Evolutionary conservation across 1,140 invertebrate species (phyloP).

Genomic region (Paracyclopina nana): DNA sequence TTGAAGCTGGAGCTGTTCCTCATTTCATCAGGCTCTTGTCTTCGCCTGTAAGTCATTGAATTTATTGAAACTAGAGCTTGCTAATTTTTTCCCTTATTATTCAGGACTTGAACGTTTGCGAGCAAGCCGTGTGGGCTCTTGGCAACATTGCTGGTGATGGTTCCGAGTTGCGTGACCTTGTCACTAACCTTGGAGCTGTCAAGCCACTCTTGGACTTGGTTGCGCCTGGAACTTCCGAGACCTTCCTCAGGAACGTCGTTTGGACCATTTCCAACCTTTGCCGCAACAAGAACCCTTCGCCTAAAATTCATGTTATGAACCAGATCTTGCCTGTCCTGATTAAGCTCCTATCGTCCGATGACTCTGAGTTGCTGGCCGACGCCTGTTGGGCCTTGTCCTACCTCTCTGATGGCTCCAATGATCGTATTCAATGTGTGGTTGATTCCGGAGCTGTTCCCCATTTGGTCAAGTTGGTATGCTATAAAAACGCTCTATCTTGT

Average conservation of each 20-base stretch:
- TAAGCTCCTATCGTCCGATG: constrained; percentile 46
- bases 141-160: constrained; percentile 71
- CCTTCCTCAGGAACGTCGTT: constrained; percentile 39
- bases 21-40: constrained; percentile 13
- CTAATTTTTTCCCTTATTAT: constrained; percentile 1
- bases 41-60: no score
- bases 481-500: no score
- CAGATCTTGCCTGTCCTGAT: constrained; percentile 59
- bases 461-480: constrained; percentile 50
- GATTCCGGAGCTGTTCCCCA: constrained; percentile 45
- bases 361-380: constrained; percentile 61
- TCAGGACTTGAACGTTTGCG: constrained; percentile 60
- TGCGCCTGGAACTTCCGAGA: constrained; percentile 32
- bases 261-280: constrained; percentile 86
- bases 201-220: constrained; percentile 43
- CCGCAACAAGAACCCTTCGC: constrained; percentile 70
- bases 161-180: constrained; percentile 40
- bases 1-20: constrained; percentile 30
- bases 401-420: constrained; percentile 77
- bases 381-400: constrained; percentile 94
- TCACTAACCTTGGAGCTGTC: constrained; percentile 41
- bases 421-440: constrained; percentile 70
- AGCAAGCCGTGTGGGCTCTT: constrained; percentile 93
- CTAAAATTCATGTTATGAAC: constrained; percentile 49
- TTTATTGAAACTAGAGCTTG: neutral